A percentile compares a stretch with the other conserved stretches of the same genome.
Conservation (phyloP, 1,140 invertebrate species). For the Semibalanus balanoides region DNA sequence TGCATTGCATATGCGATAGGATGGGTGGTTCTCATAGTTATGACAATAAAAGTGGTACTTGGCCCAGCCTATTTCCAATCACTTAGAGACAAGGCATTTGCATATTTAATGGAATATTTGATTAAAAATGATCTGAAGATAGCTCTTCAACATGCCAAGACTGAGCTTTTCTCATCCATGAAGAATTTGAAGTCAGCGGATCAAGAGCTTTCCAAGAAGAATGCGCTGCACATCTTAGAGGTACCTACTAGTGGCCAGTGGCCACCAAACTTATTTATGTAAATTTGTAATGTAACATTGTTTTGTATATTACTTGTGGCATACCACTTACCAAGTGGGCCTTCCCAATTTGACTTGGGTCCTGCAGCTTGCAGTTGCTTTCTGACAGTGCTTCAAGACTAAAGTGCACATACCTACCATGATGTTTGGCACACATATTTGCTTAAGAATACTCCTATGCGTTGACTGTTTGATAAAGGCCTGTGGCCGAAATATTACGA, state of each 20-base stretch:
- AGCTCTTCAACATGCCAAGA: slow-evolving; percentile 1
- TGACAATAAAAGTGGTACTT: neutral
- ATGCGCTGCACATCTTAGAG: slow-evolving; percentile 13
- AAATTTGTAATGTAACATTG: no score
- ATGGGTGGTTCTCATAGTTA: neutral
- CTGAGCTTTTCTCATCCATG: slow-evolving; percentile 7
- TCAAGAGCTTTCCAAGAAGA: slow-evolving; percentile 12
- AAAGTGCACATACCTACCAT: no score
- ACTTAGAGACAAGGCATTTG: neutral
- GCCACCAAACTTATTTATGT: no score
- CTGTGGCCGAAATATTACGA: no score
- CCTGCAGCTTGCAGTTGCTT: slow-evolving; percentile 1
- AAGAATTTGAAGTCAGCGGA: slow-evolving; percentile 6
- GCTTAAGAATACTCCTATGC: no score
- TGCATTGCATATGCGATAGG: neutral
- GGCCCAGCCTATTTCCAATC: neutral
- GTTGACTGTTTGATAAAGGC: no score
- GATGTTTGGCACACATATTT: no score
- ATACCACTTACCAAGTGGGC: neutral
- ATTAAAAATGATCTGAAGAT: neutral
- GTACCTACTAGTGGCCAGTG: no score
- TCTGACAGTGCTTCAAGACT: no score
- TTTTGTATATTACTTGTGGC: neutral
- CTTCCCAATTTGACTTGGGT: neutral
- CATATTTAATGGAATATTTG: neutral